Base-by-base conservation (phyloP, 2,797 vertebrate species). In the Rachycentron canadum region DNA sequence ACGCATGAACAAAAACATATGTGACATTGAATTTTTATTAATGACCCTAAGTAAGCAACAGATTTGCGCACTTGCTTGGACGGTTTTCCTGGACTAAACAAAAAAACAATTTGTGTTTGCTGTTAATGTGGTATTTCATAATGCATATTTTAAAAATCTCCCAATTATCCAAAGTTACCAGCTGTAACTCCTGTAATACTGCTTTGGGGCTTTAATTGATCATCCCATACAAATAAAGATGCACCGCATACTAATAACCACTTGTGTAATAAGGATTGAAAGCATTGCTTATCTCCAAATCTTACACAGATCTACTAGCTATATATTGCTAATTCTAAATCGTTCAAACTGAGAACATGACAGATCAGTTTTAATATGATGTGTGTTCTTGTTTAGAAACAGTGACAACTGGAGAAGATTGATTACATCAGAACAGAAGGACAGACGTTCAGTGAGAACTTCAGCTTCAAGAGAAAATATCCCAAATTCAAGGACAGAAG, bases 401-500 rank as follows among this genome's bases (percentile, higher is more conserved):
- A 60, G 26, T 52, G 64, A 83, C 14, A 1, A 38, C 28, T 12
- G 34, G 12, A 62, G 52, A 40, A 34, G 23, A 17, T 34, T 13
- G 26, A 56, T 72, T 79, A 88, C 58, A 49, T 61, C 47, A 60
- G 52, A 78, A 57, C 58, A 30, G 47, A 38, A 76, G 26, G 62
- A 36, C 17, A 4, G 32, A 41, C 3, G 32, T 32, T 55, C 28
- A 23, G 73, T 66, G 21, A 28, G 25, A 76, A 52, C 32, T 69
- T 52, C 6, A 38, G 11, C 41, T 64, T 59, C 0, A 45, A 50
- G 23, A 71, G 36, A 78, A 76, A 53, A 65, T 30, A 53, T 72
- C 14, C 65, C 65, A 83, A 68, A 78, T 65, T 81, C 72, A 88
- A 88, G 86, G 84, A 64, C 66, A 32, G 4, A 26, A 71, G 10